Percentiles rank a stretch among this genome's conserved stretches.
Conservation (phyloP, 2,113 vertebrate genomes). For the Eupsittula cactorum region DNA sequence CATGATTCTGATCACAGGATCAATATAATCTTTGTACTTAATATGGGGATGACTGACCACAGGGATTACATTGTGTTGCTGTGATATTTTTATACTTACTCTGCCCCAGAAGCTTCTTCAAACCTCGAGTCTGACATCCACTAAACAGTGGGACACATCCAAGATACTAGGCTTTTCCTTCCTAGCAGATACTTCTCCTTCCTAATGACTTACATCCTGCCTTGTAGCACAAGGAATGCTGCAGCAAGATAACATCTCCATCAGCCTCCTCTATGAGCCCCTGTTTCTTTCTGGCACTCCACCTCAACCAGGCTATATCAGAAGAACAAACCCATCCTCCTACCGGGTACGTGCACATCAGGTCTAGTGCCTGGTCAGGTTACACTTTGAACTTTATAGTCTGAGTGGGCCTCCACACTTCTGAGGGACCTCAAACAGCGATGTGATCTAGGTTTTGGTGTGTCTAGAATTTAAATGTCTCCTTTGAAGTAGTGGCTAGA, state of each 20-base stretch:
- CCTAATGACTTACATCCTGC: not conserved
- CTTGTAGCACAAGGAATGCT: not conserved
- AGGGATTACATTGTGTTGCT: not conserved
- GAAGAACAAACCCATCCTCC: not conserved
- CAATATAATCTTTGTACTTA: not conserved
- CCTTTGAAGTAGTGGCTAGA: not conserved
- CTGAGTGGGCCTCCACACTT: rapidly evolving
- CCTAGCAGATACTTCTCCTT: not conserved
- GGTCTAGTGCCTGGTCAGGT: not conserved
- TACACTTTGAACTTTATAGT: not conserved
- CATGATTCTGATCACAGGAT: not conserved
- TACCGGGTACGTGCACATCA: rapidly evolving
- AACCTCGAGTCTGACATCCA: not conserved
- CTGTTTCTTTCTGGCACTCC: not conserved
- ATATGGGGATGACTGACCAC: not conserved
- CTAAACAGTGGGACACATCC: not conserved
- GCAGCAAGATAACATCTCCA: not conserved
- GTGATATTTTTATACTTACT: not conserved
- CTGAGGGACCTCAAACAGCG: not conserved
- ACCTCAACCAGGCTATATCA: not conserved
- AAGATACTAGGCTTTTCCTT: not conserved
- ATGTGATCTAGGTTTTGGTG: not conserved
- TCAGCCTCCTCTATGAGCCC: not conserved
- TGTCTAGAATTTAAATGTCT: not conserved
- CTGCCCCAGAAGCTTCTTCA: not conserved